phyloP scores from a whole-genome alignment of 2,888 invertebrate species.

The Trachelus stipa region DNA sequence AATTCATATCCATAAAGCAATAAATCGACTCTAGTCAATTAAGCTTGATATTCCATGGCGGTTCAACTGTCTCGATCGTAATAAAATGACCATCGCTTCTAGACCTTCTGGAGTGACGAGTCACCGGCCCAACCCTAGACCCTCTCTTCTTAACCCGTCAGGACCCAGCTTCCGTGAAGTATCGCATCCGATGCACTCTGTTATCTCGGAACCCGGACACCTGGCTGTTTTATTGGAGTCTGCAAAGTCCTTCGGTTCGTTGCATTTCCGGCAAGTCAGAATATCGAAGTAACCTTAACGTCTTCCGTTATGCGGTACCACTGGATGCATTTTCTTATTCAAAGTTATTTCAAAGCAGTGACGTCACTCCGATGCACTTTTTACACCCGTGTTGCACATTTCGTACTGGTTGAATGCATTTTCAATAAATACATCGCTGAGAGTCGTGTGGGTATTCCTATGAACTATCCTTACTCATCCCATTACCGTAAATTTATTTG shows the following conservation, averaged over 20 bases:
- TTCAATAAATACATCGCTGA: not conserved
- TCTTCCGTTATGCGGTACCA: not conserved
- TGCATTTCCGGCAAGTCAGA: not conserved
- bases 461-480: not conserved
- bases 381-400: not conserved
- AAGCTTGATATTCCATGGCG: conserved; percentile 24
- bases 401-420: not conserved
- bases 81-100: not conserved
- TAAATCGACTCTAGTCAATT: conserved; percentile 38
- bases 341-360: not conserved
- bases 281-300: not conserved
- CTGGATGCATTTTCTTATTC: not conserved
- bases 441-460: not conserved
- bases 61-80: not conserved
- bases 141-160: not conserved
- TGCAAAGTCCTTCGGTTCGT: not conserved
- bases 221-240: not conserved
- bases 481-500: conserved; percentile 2
- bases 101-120: not conserved
- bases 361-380: not conserved
- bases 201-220: too few relatives aligned
- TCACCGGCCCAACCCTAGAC: not conserved
- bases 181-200: not conserved
- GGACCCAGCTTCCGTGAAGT: not conserved
- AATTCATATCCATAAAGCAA: conserved; percentile 29